Evolutionary conservation across 2,113 vertebrate species (phyloP).

Genomic region (Pampusana beccarii): DNA sequence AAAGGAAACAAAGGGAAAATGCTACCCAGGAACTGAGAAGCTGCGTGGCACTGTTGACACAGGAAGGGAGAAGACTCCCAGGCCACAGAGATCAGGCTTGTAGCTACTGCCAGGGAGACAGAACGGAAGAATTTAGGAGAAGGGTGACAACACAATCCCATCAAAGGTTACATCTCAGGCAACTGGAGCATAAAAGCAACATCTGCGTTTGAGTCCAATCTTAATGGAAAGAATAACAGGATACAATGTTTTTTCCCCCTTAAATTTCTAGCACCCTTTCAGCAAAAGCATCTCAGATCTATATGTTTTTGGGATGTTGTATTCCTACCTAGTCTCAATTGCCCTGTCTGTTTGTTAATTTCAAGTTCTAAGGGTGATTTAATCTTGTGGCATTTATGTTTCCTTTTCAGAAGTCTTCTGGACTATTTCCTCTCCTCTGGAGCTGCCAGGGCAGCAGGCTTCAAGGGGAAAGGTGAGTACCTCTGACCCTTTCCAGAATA

Average conservation of each 20-base stretch:
- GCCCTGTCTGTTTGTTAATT: not conserved
- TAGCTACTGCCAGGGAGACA: not conserved
- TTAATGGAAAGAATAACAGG: not conserved
- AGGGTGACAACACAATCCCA: not conserved
- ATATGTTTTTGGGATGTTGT: not conserved
- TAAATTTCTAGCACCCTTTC: not conserved
- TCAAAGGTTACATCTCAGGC: not conserved
- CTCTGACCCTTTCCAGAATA: not conserved
- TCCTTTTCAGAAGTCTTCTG: not conserved
- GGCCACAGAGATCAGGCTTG: not conserved
- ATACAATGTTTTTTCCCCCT: rapidly evolving
- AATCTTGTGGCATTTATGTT: not conserved
- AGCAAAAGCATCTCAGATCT: not conserved
- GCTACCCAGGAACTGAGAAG: not conserved
- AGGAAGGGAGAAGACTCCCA: not conserved
- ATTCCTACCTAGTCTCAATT: not conserved
- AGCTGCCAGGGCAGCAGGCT: not conserved
- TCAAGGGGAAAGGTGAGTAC: not conserved
- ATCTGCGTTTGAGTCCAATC: not conserved
- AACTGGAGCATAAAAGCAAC: not conserved
- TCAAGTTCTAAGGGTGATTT: not conserved
- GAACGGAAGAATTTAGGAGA: not conserved
- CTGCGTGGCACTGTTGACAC: not conserved
- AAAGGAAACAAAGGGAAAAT: not conserved
- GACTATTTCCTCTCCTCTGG: not conserved